Evolutionary conservation across 1,140 invertebrate genomes (phyloP).

Genomic region (Oreohelix idahoensis): DNA sequence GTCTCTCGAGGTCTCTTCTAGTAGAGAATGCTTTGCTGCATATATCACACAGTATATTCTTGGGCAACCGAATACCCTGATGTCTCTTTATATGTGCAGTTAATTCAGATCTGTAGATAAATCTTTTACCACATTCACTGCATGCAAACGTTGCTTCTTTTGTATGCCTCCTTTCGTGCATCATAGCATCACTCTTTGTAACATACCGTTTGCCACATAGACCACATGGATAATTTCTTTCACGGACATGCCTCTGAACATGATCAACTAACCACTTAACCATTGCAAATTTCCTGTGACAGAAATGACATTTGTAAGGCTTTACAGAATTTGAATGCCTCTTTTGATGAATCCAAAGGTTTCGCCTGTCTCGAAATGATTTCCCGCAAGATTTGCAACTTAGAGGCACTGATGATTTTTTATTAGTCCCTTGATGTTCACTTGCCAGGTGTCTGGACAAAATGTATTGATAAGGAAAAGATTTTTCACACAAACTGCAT

Average conservation of each 20-base stretch:
- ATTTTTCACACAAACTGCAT: background rate
- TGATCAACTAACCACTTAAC: background rate
- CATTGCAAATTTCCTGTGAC: background rate
- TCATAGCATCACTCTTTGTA: constrained; percentile 1
- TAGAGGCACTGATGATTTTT: background rate
- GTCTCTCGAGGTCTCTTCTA: background rate
- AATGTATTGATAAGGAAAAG: background rate
- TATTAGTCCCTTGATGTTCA: background rate
- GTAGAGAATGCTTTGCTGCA: background rate
- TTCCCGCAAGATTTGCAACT: background rate
- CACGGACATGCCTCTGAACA: background rate
- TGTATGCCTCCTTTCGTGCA: constrained; percentile 13
- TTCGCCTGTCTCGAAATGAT: background rate
- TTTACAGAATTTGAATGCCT: background rate
- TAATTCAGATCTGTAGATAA: background rate
- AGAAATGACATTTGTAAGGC: constrained; percentile 8
- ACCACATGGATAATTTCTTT: constrained; percentile 3
- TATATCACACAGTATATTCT: constrained; percentile 7
- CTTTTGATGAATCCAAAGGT: background rate
- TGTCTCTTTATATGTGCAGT: background rate
- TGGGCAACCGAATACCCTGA: background rate
- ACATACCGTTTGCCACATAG: background rate
- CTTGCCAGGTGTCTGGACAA: background rate
- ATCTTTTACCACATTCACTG: background rate
- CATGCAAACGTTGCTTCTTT: background rate